Evolutionary conservation across 1,140 invertebrate species (phyloP).

Genomic region (Heliconius himera): DNA sequence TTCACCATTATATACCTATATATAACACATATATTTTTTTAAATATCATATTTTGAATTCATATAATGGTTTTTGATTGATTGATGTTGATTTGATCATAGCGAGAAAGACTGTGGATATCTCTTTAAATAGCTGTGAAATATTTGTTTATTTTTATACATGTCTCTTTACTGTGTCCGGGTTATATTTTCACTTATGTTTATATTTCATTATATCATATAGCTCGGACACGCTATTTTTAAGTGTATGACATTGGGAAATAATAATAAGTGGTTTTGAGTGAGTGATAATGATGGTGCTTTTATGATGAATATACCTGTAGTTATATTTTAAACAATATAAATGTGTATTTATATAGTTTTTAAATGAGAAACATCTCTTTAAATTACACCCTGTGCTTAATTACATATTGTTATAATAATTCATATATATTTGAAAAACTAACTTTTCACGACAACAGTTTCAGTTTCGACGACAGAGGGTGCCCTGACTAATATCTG

Average conservation of each 20-base stretch:
- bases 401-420: neutral
- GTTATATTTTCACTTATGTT: neutral
- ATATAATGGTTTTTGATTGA: neutral
- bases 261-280: constrained; percentile 17
- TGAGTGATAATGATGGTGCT: constrained; percentile 25
- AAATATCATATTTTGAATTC: too few relatives aligned
- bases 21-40: too few relatives aligned
- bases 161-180: neutral
- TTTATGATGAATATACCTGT: neutral
- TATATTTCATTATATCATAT: neutral
- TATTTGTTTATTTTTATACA: neutral
- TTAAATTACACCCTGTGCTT: too few relatives aligned
- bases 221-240: neutral
- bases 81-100: neutral
- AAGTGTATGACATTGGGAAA: neutral
- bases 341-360: neutral
- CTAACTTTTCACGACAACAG: too few relatives aligned
- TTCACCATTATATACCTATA: neutral
- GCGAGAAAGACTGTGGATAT: neutral
- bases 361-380: neutral
- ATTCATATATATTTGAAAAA: neutral
- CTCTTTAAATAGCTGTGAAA: neutral
- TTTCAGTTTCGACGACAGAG: too few relatives aligned
- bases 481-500: too few relatives aligned
- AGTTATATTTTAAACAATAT: neutral